Conservation (phyloP, 2,888 invertebrate genomes). For the Campoplex capitator region DNA sequence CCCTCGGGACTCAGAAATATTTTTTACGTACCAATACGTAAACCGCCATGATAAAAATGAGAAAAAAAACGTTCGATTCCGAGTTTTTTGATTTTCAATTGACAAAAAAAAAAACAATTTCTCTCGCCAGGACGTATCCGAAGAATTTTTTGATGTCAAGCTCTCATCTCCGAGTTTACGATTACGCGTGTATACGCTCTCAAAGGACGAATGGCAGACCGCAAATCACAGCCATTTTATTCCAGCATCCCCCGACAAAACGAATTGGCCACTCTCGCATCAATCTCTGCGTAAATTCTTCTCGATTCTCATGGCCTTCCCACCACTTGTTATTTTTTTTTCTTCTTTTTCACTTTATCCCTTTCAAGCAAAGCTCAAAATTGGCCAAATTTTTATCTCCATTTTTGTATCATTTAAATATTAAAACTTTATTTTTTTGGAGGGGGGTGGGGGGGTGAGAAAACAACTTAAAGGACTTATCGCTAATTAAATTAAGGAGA, state of each 20-base stretch:
- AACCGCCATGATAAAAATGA: conserved; percentile 63
- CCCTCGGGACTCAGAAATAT: conserved; percentile 68
- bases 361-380: background rate
- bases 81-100: conserved; percentile 1
- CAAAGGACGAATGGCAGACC: conserved; percentile 64
- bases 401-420: background rate
- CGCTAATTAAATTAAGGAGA: conserved; percentile 61
- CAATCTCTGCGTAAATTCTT: conserved; percentile 30
- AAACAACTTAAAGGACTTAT: conserved; percentile 22
- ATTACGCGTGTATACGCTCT: conserved; percentile 24
- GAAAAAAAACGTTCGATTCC: background rate
- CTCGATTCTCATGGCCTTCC: conserved; percentile 18
- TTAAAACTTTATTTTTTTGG: background rate
- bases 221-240: conserved; percentile 80
- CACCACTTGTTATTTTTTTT: background rate
- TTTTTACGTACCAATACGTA: conserved; percentile 77
- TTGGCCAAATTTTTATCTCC: background rate
- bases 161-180: background rate
- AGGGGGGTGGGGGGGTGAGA: background rate
- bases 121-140: conserved; percentile 11
- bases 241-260: conserved; percentile 51
- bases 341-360: background rate
- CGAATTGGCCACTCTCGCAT: conserved; percentile 54
- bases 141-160: background rate
- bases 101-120: background rate